Percentiles rank a stretch among this genome's conserved stretches.
phyloP scores from a whole-genome alignment of 1,140 invertebrate species.

The Carcinoscorpius rotundicauda region DNA sequence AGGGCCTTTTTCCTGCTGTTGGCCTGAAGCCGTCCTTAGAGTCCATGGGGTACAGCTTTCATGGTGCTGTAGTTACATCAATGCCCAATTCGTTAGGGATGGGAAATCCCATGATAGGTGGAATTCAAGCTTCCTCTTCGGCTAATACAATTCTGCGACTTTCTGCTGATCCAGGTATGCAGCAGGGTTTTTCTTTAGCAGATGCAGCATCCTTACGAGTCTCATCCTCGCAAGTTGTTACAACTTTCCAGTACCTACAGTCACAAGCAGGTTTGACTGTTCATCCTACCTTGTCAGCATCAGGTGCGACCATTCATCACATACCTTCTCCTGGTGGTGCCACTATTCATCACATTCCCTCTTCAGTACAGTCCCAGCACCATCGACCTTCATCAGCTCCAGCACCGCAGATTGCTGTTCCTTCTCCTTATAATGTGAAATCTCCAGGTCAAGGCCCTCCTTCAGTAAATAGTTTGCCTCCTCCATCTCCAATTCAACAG shows the following conservation, averaged over 20 bases:
- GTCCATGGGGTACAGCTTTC: neutral
- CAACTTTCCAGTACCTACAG: no score
- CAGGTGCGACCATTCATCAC: conserved; percentile 8
- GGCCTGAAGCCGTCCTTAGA: neutral
- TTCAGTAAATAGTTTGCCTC: conserved; percentile 20
- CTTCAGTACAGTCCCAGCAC: conserved; percentile 15
- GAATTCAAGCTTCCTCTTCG: no score
- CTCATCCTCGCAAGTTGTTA: no score
- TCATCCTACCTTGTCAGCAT: neutral
- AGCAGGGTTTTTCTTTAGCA: no score
- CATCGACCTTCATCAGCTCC: conserved; percentile 20
- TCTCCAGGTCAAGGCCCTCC: conserved; percentile 14
- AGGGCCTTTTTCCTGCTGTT: neutral
- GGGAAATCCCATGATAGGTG: no score
- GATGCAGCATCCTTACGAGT: no score
- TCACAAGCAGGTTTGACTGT: no score
- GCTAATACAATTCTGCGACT: no score
- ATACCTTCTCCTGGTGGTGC: conserved; percentile 11
- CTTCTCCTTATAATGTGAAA: conserved; percentile 14
- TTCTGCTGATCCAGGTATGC: no score
- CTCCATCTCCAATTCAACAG: conserved; percentile 19
- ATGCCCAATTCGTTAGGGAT: no score
- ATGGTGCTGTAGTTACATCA: no score
- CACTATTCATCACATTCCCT: conserved; percentile 18
- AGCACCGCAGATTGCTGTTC: conserved; percentile 22